Evolutionary conservation across 2,797 vertebrate species (phyloP).

Genomic region (Zenarchopterus dispar): DNA sequence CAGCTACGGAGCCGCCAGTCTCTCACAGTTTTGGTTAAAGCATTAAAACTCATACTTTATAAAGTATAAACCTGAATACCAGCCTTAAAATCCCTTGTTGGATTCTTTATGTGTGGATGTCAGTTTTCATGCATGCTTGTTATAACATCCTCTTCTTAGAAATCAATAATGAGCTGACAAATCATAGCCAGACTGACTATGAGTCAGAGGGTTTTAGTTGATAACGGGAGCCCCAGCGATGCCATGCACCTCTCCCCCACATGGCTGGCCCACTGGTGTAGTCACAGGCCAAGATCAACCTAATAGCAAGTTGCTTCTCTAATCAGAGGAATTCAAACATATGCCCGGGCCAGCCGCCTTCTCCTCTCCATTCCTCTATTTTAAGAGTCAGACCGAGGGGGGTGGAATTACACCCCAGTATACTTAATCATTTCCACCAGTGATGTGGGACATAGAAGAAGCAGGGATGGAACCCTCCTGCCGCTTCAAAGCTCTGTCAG

Average conservation of each 20-base stretch:
- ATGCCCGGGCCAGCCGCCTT: conserved; percentile 51
- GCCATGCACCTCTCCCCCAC: conserved; percentile 44
- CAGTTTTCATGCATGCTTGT: not conserved
- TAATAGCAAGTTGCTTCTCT: conserved; percentile 78
- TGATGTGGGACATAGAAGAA: conserved; percentile 58
- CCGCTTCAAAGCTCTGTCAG: conserved; percentile 57
- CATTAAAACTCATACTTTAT: conserved; percentile 45
- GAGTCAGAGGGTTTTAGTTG: conserved; percentile 2
- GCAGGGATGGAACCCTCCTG: conserved; percentile 33
- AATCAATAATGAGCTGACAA: conserved; percentile 30
- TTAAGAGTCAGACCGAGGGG: conserved; percentile 68
- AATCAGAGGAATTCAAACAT: conserved; percentile 78
- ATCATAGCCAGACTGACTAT: conserved; percentile 15
- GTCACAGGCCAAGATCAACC: conserved; percentile 66
- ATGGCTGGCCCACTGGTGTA: conserved; percentile 61
- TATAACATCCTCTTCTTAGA: conserved; percentile 33
- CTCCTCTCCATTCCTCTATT: conserved; percentile 68
- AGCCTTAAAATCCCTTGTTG: too few relatives aligned
- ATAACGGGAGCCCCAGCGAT: conserved; percentile 33
- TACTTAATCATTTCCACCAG: conserved; percentile 84
- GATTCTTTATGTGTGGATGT: not conserved
- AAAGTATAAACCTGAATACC: conserved; percentile 1
- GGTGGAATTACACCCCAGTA: conserved; percentile 81
- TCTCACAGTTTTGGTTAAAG: conserved; percentile 17
- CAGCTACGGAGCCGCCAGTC: conserved; percentile 29